phyloP scores from a whole-genome alignment of 2,113 vertebrate genomes.

The Solea solea region DNA sequence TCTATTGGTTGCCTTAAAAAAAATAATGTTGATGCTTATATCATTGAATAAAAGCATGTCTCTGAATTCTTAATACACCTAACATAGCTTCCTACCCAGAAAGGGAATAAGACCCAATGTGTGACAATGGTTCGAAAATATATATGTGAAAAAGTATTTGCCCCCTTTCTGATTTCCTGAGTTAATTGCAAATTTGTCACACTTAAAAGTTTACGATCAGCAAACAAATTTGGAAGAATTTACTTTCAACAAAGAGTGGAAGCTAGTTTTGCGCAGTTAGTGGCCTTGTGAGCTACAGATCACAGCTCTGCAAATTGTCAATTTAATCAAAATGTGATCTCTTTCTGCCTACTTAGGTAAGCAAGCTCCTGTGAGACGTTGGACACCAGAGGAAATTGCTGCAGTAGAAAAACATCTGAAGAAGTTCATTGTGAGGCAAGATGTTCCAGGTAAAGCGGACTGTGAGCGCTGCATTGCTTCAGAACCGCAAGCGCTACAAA shows the following conservation, averaged over 20 bases:
- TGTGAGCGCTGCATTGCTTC: conserved; percentile 15
- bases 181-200: too few species aligned
- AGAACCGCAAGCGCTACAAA: conserved; percentile 9
- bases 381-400: conserved; percentile 10
- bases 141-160: too few species aligned
- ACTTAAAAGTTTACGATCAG: too few species aligned
- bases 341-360: conserved; percentile 9
- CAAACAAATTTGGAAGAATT: neutral
- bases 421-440: neutral
- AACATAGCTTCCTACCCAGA: neutral
- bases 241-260: neutral
- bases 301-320: neutral
- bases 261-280: neutral
- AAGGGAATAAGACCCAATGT: neutral
- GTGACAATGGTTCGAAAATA: too few species aligned
- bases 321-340: neutral
- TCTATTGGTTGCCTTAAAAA: too few species aligned
- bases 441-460: conserved; percentile 14
- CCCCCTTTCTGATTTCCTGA: too few species aligned
- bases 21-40: neutral
- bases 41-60: neutral
- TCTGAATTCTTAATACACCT: neutral
- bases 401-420: conserved; percentile 11
- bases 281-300: neutral
- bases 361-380: neutral